Evolutionary conservation across 2,113 vertebrate species (phyloP).

Genomic region (Heterochromis multidens): DNA sequence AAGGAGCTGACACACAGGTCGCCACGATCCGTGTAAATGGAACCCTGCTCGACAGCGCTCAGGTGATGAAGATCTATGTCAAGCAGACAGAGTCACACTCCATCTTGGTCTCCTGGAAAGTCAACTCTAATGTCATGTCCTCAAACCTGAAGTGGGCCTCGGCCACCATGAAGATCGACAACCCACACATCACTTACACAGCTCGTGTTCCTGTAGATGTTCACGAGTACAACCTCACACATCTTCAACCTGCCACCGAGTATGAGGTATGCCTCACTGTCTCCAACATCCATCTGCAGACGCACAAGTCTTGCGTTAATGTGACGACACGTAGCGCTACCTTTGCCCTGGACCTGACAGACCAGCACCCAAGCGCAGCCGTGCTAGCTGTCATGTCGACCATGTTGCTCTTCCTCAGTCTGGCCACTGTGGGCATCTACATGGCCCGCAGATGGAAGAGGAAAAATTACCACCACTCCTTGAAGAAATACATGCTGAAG

Average conservation of each 20-base stretch:
- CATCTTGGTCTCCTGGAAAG: slow-evolving; percentile 94
- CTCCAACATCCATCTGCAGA: slow-evolving; percentile 90
- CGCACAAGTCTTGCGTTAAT: slow-evolving; percentile 94
- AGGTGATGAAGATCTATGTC: slow-evolving; percentile 93
- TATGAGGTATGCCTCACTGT: slow-evolving; percentile 96
- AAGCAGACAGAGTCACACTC: slow-evolving; percentile 94
- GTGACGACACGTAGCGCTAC: slow-evolving; percentile 88
- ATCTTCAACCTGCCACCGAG: slow-evolving; percentile 92
- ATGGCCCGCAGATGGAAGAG: slow-evolving; percentile 89
- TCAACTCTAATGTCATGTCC: slow-evolving; percentile 90
- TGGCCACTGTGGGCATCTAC: slow-evolving; percentile 86
- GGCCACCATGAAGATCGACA: slow-evolving; percentile 97
- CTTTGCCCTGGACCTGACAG: slow-evolving; percentile 85
- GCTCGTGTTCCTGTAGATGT: slow-evolving; percentile 94
- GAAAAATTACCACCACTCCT: slow-evolving; percentile 96
- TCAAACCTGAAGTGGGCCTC: slow-evolving; percentile 97
- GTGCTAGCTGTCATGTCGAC: slow-evolving; percentile 92
- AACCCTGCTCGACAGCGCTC: slow-evolving; percentile 86
- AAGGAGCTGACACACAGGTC: slow-evolving; percentile 91
- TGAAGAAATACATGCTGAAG: slow-evolving; percentile 99
- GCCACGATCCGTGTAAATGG: slow-evolving; percentile 90
- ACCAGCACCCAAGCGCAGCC: slow-evolving; percentile 87
- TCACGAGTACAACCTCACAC: slow-evolving; percentile 95
- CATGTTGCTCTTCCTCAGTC: slow-evolving; percentile 89
- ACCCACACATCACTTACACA: slow-evolving; percentile 95